phyloP scores from a whole-genome alignment of 1,140 invertebrate genomes.

The Scaptomyza hsui region DNA sequence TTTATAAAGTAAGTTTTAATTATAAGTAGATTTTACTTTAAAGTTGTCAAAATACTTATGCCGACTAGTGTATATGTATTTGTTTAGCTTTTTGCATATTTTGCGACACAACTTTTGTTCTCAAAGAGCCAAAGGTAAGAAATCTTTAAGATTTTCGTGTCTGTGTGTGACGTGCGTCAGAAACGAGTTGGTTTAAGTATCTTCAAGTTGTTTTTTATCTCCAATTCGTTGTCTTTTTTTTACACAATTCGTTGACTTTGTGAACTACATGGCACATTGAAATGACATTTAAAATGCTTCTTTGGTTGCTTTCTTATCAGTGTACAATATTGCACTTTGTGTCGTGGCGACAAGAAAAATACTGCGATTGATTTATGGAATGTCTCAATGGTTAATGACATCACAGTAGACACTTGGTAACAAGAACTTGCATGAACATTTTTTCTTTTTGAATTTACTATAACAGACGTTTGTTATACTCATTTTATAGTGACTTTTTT shows the following conservation, averaged over 20 bases:
- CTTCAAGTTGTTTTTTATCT: background rate
- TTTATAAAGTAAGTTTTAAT: too few relatives aligned
- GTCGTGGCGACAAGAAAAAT: conserved; percentile 1
- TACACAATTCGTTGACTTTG: background rate
- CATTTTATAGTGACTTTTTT: too few relatives aligned
- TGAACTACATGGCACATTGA: background rate
- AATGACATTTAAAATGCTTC: conserved; percentile 1
- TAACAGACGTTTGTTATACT: too few relatives aligned
- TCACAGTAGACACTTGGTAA: too few relatives aligned
- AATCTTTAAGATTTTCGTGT: background rate
- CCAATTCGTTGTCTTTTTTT: background rate
- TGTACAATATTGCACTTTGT: conserved; percentile 2
- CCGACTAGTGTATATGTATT: conserved; percentile 40
- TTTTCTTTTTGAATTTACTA: too few relatives aligned
- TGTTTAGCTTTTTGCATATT: conserved; percentile 42
- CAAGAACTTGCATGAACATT: too few relatives aligned
- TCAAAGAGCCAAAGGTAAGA: background rate
- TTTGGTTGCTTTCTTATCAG: conserved; percentile 20
- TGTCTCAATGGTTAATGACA: background rate
- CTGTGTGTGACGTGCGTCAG: conserved; percentile 1
- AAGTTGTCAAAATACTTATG: too few relatives aligned
- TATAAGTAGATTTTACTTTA: too few relatives aligned
- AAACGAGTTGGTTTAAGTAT: conserved; percentile 17
- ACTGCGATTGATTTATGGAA: background rate
- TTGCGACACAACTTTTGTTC: conserved; percentile 23